These are phyloP conservation scores for Rhopalosiphum nymphaeae DNA, from an alignment of 2,888 invertebrate species.

Conservation along the genomic window DNA sequence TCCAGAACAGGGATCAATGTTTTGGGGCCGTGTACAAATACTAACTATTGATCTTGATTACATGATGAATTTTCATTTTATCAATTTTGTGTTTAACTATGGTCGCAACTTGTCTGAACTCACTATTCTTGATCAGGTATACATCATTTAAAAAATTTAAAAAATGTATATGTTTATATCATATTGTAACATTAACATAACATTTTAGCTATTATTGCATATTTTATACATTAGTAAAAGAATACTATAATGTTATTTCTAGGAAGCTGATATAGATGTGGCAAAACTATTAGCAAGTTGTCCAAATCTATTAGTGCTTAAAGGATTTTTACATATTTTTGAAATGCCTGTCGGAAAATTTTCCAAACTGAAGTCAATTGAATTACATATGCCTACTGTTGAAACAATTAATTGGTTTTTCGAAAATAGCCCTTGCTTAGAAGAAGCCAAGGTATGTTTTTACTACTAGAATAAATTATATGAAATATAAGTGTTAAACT, in stretches of 20 bases:
- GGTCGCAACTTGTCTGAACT: conserved; percentile 53
- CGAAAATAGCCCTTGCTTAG: conserved; percentile 39
- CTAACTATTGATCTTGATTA: conserved; percentile 61
- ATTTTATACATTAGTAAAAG: not conserved
- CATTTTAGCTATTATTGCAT: not conserved
- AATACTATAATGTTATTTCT: not conserved
- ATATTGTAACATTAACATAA: not conserved
- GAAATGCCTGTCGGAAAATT: conserved; percentile 46
- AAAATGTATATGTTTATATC: not conserved
- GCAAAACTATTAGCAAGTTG: conserved; percentile 42
- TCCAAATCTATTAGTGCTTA: conserved; percentile 49
- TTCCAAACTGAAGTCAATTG: conserved; percentile 48
- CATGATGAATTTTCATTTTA: conserved; percentile 58
- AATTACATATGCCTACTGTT: conserved; percentile 52
- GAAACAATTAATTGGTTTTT: conserved; percentile 51
- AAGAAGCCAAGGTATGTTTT: conserved; percentile 52
- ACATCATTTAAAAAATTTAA: too few species aligned
- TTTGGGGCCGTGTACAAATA: conserved; percentile 55
- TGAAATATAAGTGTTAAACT: not conserved
- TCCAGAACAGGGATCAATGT: conserved; percentile 56
- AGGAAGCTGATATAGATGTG: conserved; percentile 58
- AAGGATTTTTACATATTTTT: conserved; percentile 59
- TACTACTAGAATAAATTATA: not conserved
- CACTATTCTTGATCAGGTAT: conserved; percentile 51
- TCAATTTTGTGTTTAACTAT: conserved; percentile 50